Evolutionary conservation across 1,140 invertebrate genomes (phyloP).

Genomic region (Maniola jurtina): DNA sequence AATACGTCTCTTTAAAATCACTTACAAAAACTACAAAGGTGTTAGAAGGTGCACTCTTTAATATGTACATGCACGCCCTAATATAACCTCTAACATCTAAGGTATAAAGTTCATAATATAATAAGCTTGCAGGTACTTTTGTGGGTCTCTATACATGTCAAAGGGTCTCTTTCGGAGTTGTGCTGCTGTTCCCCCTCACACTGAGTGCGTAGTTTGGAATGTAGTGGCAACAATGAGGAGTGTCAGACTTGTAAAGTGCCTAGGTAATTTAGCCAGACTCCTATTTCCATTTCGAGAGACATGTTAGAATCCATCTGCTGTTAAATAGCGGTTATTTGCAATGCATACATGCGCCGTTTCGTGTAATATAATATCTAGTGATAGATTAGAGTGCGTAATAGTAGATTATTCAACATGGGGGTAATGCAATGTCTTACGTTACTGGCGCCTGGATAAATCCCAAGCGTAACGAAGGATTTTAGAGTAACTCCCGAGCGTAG

Average conservation of each 20-base stretch:
- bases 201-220: conserved; percentile 27
- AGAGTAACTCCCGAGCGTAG: too few relatives aligned
- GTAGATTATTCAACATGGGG: too few relatives aligned
- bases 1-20: conserved; percentile 24
- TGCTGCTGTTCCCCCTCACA: conserved; percentile 22
- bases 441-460: too few relatives aligned
- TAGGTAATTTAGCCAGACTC: conserved; percentile 16
- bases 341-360: not conserved
- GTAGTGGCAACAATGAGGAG: conserved; percentile 23
- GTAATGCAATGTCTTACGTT: too few relatives aligned
- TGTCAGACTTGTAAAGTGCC: conserved; percentile 14
- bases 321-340: not conserved
- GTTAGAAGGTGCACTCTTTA: conserved; percentile 16
- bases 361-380: too few relatives aligned
- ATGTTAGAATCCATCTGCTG: not conserved
- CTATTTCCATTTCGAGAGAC: not conserved
- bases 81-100: conserved; percentile 6
- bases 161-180: conserved; percentile 23
- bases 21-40: conserved; percentile 32
- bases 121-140: not conserved
- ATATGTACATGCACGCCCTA: not conserved
- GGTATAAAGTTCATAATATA: conserved; percentile 12
- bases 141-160: conserved; percentile 22
- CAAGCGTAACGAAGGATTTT: too few relatives aligned
- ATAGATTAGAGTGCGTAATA: too few relatives aligned